phyloP scores from a whole-genome alignment of 2,113 vertebrate species.

The Ptilorrhoa leucosticta region DNA sequence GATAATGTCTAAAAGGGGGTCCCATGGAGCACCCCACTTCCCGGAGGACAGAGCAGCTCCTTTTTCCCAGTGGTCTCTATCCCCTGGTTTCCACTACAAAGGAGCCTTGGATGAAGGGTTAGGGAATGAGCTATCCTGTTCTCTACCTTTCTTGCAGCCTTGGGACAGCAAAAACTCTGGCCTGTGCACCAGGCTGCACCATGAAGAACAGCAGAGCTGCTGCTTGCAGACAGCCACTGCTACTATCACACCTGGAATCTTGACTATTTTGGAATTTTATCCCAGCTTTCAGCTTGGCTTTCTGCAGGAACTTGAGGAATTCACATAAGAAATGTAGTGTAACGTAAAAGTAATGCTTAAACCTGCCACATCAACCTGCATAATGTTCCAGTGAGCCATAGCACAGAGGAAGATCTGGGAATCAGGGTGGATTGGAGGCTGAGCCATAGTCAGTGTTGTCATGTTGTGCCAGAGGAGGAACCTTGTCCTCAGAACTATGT shows the following conservation, averaged over 20 bases:
- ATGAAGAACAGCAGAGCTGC: not conserved
- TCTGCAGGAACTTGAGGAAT: not conserved
- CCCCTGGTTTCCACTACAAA: not conserved
- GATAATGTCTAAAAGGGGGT: not conserved
- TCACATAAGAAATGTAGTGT: not conserved
- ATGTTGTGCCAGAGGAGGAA: not conserved
- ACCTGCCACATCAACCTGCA: not conserved
- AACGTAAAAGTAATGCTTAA: not conserved
- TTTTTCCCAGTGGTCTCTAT: not conserved
- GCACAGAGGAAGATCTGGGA: not conserved
- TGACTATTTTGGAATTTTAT: fast-evolving
- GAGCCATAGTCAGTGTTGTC: not conserved
- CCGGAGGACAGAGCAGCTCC: not conserved
- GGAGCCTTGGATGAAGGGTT: not conserved
- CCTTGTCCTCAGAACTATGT: not conserved
- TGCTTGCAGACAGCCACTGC: not conserved
- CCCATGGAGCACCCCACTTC: not conserved
- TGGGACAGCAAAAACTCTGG: not conserved
- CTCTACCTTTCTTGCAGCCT: not conserved
- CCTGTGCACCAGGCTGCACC: not conserved
- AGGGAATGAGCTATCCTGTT: not conserved
- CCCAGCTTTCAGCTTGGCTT: not conserved
- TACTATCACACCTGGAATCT: not conserved
- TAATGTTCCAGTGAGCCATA: not conserved
- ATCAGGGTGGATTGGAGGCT: not conserved